A percentile compares a stretch with the other conserved stretches of the same genome.
Evolutionary conservation across 2,888 invertebrate genomes (phyloP).

Genomic region (Lithophane semibrunnea): DNA sequence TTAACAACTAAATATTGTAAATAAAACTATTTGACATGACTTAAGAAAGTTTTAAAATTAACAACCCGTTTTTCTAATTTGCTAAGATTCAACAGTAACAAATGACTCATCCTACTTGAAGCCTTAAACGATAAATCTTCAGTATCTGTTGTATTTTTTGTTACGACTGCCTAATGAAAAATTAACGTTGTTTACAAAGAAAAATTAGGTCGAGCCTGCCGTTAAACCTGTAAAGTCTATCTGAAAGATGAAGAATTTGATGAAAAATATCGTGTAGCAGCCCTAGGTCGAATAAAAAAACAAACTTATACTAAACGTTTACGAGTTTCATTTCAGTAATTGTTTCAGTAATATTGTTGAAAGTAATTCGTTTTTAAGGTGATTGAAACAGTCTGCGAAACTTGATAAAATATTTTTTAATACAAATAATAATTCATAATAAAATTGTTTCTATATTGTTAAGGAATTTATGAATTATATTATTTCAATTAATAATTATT

Average conservation of each 20-base stretch:
- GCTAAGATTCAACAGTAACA: conserved; percentile 8
- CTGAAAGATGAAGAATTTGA: conserved; percentile 28
- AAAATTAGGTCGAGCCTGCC: conserved; percentile 26
- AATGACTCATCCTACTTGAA: conserved; percentile 11
- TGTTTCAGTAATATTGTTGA: conserved; percentile 23
- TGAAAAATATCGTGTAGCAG: conserved; percentile 23
- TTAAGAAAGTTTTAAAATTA: conserved; percentile 7
- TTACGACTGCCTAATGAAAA: conserved; percentile 40
- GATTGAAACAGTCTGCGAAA: not conserved
- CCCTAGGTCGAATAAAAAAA: conserved; percentile 38
- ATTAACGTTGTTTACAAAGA: conserved; percentile 38
- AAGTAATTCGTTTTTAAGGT: conserved; percentile 22
- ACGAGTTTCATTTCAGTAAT: conserved; percentile 46
- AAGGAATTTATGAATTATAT: too few relatives aligned
- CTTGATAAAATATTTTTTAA: not conserved
- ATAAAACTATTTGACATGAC: not conserved
- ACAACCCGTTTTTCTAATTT: not conserved
- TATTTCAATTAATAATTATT: too few relatives aligned
- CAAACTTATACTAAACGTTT: conserved; percentile 30
- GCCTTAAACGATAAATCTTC: conserved; percentile 37
- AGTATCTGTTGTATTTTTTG: conserved; percentile 29
- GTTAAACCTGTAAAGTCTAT: conserved; percentile 26
- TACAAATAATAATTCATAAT: not conserved
- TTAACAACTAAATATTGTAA: not conserved
- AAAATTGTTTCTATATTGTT: too few relatives aligned